Conservation (phyloP, 2,113 vertebrate genomes). For the Pica pica region DNA sequence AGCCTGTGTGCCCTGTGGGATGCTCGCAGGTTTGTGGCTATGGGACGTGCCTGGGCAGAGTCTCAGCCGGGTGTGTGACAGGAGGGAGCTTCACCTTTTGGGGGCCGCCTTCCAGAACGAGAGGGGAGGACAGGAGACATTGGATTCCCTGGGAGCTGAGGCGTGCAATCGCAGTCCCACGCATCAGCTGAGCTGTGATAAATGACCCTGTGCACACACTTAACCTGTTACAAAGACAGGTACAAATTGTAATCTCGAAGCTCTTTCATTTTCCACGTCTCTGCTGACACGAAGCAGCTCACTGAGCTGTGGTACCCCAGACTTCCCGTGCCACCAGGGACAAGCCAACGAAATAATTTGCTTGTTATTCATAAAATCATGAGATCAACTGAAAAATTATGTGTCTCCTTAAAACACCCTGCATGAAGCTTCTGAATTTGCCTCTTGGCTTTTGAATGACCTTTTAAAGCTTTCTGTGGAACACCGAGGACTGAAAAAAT, state of each 20-base stretch:
- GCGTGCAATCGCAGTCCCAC: neutral
- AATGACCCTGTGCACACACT: neutral
- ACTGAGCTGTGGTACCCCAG: neutral
- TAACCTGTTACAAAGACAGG: constrained; percentile 21
- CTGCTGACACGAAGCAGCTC: neutral
- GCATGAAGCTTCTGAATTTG: neutral
- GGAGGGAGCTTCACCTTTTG: neutral
- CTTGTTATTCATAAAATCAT: neutral
- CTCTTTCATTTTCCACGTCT: neutral
- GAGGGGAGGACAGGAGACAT: neutral
- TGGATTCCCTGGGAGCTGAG: neutral
- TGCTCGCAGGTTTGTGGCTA: neutral
- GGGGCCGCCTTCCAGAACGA: accelerated
- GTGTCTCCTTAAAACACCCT: neutral
- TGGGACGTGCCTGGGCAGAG: neutral
- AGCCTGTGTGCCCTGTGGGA: neutral
- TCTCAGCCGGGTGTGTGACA: neutral
- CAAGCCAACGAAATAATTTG: neutral
- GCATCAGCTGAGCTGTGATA: constrained; percentile 21
- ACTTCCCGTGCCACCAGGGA: neutral
- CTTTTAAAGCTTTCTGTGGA: neutral
- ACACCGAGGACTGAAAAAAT: neutral
- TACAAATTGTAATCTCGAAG: neutral
- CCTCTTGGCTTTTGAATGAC: neutral
- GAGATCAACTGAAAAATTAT: neutral